Evolutionary conservation across 2,888 invertebrate genomes (phyloP), one percentile per base, ranked within the genome.

Genomic region (Schrankia costaestrigalis): DNA sequence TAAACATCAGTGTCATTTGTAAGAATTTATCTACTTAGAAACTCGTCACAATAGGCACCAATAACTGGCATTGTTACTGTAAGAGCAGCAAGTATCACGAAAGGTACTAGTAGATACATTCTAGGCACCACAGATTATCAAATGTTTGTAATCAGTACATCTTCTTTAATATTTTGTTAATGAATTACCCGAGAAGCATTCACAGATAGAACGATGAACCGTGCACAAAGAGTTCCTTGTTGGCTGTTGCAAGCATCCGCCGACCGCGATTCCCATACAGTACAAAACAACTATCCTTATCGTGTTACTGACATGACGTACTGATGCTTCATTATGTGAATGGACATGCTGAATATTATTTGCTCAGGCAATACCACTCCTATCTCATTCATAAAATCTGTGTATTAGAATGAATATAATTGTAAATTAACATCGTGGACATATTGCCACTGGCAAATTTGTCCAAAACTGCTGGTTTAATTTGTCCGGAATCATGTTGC

Each of bases 161-260:
- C 23, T 7, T 12, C n/a, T n/a, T n/a, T n/a, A n/a, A 25, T 52
- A 52, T 54, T 55, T 60, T 52, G 40, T 44, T 40, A 36, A 44
- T 58, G 53, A 56, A 51, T 56, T 53, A 54, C 40, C 51, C 43
- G 48, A 48, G 51, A 13, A n/a, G 21, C 14, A n/a, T 41, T 32
- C 52, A 57, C 69, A 58, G 60, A 57, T 61, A 61, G 56, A 55
- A 48, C 60, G 60, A 65, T 64, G 66, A 73, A 71, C 66, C 47
- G 53, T 37, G 53, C 50, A 83, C 75, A 86, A 78, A 66, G 80
- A 48, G 55, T 56, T 61, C 70, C 69, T 81, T 84, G 76, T 80
- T 46, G 48, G n/a, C 38, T 54, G 58, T 50, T 56, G 63, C 62
- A 54, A 57, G 68, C 79, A 77, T 82, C 81, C 80, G 84, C 59